These are phyloP conservation scores for Megathymus violae DNA, from an alignment of 1,140 invertebrate genomes.

Conservation along the genomic window DNA sequence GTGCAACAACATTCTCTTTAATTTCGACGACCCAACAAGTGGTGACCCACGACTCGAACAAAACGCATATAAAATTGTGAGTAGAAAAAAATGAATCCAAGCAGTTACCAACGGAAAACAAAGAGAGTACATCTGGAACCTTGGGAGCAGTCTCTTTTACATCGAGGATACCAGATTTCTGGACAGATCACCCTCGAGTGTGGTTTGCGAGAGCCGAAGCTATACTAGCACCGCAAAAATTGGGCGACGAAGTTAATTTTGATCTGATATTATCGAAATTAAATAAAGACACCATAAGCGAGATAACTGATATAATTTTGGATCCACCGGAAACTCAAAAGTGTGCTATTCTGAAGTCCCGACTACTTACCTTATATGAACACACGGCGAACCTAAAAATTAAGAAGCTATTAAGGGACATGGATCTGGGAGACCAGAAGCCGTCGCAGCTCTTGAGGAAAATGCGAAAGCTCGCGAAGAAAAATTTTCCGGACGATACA, in stretches of 20 bases:
- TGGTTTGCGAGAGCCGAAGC: constrained; percentile 38
- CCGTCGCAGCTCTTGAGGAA: constrained; percentile 2
- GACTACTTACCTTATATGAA: neutral
- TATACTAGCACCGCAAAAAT: constrained; percentile 33
- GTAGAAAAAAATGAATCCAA: neutral
- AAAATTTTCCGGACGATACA: constrained; percentile 12
- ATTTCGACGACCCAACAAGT: too few species aligned
- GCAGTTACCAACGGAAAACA: neutral
- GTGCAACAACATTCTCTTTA: too few species aligned
- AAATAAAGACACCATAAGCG: constrained; percentile 12
- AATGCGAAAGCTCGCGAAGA: constrained; percentile 1
- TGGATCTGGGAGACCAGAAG: too few species aligned
- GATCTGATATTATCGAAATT: constrained; percentile 26
- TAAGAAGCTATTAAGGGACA: constrained; percentile 13
- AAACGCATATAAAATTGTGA: too few species aligned
- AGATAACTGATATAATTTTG: constrained; percentile 8
- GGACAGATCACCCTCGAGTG: constrained; percentile 32
- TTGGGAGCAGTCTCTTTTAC: constrained; percentile 7
- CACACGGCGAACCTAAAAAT: constrained; percentile 4
- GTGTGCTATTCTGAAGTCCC: neutral
- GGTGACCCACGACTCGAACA: too few species aligned
- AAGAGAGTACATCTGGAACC: neutral
- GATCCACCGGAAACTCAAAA: constrained; percentile 11
- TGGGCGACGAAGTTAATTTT: constrained; percentile 32
- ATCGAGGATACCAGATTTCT: constrained; percentile 40